These are phyloP conservation scores for Helicoverpa armigera DNA, from an alignment of 1,140 invertebrate genomes.

Conservation along the genomic window DNA sequence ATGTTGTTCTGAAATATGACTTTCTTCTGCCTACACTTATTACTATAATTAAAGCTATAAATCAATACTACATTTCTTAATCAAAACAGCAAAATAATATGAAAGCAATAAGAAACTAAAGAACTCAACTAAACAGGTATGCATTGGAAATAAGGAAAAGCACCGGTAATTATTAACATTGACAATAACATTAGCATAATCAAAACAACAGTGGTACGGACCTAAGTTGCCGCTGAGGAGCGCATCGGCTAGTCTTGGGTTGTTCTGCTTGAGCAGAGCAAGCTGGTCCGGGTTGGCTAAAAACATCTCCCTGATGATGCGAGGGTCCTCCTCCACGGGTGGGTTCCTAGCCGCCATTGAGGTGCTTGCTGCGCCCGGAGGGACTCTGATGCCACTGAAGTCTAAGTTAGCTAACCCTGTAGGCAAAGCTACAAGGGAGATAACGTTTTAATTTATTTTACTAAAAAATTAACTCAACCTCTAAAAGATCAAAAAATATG, in stretches of 20 bases:
- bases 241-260: slow-evolving; percentile 96
- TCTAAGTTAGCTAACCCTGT: slow-evolving; percentile 88
- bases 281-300: slow-evolving; percentile 97
- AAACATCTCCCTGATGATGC: slow-evolving; percentile 95
- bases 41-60: too few species aligned
- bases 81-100: too few species aligned
- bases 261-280: slow-evolving; percentile 96
- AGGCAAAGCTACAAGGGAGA: slow-evolving; percentile 72
- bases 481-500: slow-evolving; percentile 34
- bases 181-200: neutral
- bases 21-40: too few species aligned
- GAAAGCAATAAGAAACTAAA: too few species aligned
- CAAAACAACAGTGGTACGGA: slow-evolving; percentile 62
- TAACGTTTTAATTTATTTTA: slow-evolving; percentile 54
- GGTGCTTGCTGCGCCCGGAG: slow-evolving; percentile 79
- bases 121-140: too few species aligned
- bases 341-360: slow-evolving; percentile 83
- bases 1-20: too few species aligned
- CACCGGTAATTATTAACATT: neutral
- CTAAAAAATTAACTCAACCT: slow-evolving; percentile 43
- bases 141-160: too few species aligned
- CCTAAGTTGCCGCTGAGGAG: slow-evolving; percentile 93
- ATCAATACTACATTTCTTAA: too few species aligned
- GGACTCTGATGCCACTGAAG: slow-evolving; percentile 95
- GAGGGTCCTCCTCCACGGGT: slow-evolving; percentile 93